Evolutionary conservation across 2,888 invertebrate species (phyloP).

Genomic region (Chironomus tentans): DNA sequence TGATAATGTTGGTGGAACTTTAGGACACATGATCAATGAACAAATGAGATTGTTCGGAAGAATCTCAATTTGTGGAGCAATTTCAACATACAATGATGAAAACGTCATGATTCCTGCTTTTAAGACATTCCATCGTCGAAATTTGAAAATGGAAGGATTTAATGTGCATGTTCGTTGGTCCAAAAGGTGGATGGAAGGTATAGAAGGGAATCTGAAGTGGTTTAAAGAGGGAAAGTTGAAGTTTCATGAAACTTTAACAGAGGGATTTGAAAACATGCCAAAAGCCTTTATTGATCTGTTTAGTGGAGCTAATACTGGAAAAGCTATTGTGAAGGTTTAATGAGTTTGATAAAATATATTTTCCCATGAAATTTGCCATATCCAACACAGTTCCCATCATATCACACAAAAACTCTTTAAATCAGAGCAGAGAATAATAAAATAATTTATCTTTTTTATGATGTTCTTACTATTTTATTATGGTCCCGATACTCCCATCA

Average conservation of each 20-base stretch:
- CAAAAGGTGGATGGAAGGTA: conserved; percentile 52
- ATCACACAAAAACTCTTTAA: too few species aligned
- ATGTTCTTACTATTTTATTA: too few species aligned
- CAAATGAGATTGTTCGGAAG: conserved; percentile 59
- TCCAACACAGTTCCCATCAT: too few species aligned
- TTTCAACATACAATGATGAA: conserved; percentile 55
- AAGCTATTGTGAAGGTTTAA: conserved; percentile 54
- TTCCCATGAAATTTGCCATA: too few species aligned
- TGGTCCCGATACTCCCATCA: too few species aligned
- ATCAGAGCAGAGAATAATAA: too few species aligned
- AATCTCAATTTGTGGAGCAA: conserved; percentile 59
- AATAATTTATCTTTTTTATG: too few species aligned
- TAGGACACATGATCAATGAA: conserved; percentile 53
- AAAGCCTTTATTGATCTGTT: conserved; percentile 56
- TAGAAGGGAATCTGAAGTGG: conserved; percentile 53
- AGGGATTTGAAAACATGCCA: conserved; percentile 66
- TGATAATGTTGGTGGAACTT: conserved; percentile 63
- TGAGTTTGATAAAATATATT: too few species aligned
- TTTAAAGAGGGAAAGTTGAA: conserved; percentile 59
- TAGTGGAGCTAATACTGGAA: conserved; percentile 58
- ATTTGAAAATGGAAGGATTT: conserved; percentile 52
- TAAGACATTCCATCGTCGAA: conserved; percentile 39
- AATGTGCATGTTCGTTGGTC: conserved; percentile 44
- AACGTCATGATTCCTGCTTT: conserved; percentile 38
- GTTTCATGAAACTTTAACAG: conserved; percentile 57